Percentiles rank a stretch among this genome's conserved stretches.
Evolutionary conservation across 1,140 invertebrate genomes (phyloP).

Genomic region (Reticulitermes speratus): DNA sequence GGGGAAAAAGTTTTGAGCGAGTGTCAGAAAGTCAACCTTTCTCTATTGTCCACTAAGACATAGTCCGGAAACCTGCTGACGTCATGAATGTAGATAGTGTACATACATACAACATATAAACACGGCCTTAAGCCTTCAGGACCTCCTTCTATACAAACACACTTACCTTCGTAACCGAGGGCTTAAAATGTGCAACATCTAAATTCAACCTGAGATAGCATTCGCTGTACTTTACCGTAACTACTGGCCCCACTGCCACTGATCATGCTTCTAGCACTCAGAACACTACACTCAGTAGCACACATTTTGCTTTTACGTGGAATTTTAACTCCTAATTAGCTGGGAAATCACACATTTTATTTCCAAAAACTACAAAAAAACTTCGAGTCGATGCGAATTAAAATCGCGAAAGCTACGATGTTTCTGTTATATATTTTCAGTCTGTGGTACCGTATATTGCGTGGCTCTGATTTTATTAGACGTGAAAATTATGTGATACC

Average conservation of each 20-base stretch:
- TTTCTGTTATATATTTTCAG: too few relatives aligned
- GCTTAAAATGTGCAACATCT: neutral
- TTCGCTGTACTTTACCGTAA: neutral
- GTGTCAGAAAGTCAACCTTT: slow-evolving; percentile 6
- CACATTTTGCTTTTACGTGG: too few relatives aligned
- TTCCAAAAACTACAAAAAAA: too few relatives aligned
- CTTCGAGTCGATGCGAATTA: too few relatives aligned
- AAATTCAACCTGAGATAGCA: neutral
- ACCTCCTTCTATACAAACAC: neutral
- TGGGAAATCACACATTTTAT: too few relatives aligned
- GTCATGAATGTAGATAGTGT: slow-evolving; percentile 11
- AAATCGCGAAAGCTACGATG: too few relatives aligned
- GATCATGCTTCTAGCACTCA: too few relatives aligned
- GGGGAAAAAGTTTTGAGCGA: neutral
- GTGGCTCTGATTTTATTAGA: too few relatives aligned
- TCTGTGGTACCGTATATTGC: too few relatives aligned
- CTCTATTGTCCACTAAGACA: slow-evolving; percentile 11
- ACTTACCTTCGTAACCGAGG: neutral
- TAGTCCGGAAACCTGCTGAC: slow-evolving; percentile 9
- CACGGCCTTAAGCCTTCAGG: neutral
- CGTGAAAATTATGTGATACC: too few relatives aligned
- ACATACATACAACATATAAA: neutral
- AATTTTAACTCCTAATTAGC: too few relatives aligned
- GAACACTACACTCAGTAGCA: too few relatives aligned
- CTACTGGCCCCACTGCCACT: neutral